Conservation (phyloP, 1,140 invertebrate genomes). For the Reticulitermes speratus region DNA sequence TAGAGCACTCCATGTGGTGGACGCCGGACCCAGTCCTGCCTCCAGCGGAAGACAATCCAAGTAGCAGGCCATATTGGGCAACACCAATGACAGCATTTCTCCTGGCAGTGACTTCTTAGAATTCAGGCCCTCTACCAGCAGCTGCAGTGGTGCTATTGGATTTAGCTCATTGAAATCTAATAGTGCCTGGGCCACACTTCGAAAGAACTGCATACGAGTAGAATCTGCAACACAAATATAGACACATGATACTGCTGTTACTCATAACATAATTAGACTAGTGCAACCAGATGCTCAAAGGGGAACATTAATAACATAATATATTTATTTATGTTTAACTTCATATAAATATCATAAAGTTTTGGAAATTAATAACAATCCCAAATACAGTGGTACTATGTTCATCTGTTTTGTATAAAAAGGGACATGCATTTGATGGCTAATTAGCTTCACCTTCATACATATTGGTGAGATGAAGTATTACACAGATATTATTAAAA, state of each 20-base stretch:
- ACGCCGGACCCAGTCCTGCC: constrained; percentile 65
- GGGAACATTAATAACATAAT: too few species aligned
- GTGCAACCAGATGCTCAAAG: too few species aligned
- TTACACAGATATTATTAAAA: too few species aligned
- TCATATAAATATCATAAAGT: too few species aligned
- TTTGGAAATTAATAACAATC: too few species aligned
- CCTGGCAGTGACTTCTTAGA: constrained; percentile 81
- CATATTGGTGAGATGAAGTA: too few species aligned
- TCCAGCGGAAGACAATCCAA: constrained; percentile 89
- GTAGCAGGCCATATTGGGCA: constrained; percentile 90
- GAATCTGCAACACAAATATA: constrained; percentile 51
- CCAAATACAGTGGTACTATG: too few species aligned
- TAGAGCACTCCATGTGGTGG: constrained; percentile 73
- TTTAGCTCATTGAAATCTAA: constrained; percentile 97
- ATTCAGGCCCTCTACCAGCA: constrained; percentile 88
- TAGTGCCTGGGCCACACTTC: constrained; percentile 87
- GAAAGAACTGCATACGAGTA: constrained; percentile 80
- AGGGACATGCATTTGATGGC: too few species aligned
- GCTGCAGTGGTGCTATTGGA: constrained; percentile 88
- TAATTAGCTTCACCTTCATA: too few species aligned
- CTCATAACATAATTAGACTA: too few species aligned
- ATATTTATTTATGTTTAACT: too few species aligned
- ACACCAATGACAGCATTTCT: constrained; percentile 70
- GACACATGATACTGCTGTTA: not conserved
- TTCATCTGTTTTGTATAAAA: too few species aligned